Conservation (phyloP, 2,113 vertebrate genomes). For the Halcyon malimbica region DNA sequence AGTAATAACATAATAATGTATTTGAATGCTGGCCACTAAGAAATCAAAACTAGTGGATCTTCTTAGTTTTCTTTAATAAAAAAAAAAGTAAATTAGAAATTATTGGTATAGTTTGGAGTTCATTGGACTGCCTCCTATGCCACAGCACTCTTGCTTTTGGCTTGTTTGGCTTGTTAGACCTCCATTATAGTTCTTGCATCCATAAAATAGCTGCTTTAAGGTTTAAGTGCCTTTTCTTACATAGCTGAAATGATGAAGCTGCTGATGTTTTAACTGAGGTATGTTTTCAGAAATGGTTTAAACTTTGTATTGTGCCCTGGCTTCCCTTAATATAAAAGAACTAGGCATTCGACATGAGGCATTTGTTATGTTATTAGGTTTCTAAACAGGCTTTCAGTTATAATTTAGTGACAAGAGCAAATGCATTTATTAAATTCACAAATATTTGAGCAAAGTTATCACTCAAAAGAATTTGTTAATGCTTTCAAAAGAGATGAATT, state of each 20-base stretch:
- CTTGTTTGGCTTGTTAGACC: neutral
- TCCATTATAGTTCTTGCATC: neutral
- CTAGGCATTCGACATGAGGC: neutral
- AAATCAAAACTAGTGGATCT: conserved; percentile 37
- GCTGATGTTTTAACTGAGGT: neutral
- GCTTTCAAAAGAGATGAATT: neutral
- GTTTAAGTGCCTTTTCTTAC: conserved; percentile 6
- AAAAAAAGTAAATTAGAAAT: neutral
- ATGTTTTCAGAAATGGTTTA: neutral
- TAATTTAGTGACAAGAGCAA: neutral
- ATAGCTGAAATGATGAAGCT: neutral
- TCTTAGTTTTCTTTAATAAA: neutral
- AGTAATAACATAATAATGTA: neutral
- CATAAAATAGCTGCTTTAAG: neutral
- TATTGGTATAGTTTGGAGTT: neutral
- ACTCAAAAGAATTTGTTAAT: neutral
- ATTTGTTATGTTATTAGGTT: neutral
- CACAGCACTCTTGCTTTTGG: neutral
- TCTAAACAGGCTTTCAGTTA: neutral
- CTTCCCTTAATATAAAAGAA: neutral
- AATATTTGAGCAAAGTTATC: neutral
- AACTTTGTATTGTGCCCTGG: neutral
- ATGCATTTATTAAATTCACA: neutral
- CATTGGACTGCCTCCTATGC: neutral
- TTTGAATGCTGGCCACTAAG: conserved; percentile 18